Conservation (phyloP, 2,797 vertebrate genomes). For the Poeciliopsis infans region DNA sequence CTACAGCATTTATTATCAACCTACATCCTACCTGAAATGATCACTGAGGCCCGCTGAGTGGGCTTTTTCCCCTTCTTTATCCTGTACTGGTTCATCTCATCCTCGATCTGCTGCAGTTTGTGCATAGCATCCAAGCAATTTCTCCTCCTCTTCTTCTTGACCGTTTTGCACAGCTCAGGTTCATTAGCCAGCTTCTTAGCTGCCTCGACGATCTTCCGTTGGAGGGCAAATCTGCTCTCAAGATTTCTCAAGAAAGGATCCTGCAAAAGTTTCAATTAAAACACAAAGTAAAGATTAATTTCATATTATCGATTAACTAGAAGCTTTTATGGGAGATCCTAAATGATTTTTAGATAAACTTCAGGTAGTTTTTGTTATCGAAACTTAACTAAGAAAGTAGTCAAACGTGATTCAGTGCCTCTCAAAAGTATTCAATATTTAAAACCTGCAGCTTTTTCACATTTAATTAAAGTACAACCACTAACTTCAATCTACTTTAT, state of each 20-base stretch:
- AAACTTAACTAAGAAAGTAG: neutral
- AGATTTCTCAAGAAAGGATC: constrained; percentile 92
- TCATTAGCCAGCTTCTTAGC: constrained; percentile 93
- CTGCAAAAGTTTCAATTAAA: constrained; percentile 66
- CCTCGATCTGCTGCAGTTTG: constrained; percentile 94
- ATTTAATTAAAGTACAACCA: neutral
- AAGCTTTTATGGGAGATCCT: neutral
- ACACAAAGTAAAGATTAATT: neutral
- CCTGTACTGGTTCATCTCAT: constrained; percentile 93
- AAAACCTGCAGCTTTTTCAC: neutral
- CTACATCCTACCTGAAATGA: constrained; percentile 83
- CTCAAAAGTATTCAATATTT: neutral
- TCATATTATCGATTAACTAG: no score
- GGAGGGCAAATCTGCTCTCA: constrained; percentile 95
- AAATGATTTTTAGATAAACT: neutral
- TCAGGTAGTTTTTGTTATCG: neutral
- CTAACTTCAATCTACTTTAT: neutral
- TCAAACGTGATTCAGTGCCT: neutral
- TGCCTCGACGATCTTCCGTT: constrained; percentile 95
- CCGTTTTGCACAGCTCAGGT: constrained; percentile 90
- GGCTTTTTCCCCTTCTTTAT: constrained; percentile 93
- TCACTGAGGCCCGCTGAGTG: constrained; percentile 87
- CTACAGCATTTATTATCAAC: neutral
- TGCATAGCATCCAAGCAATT: constrained; percentile 92
- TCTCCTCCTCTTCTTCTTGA: constrained; percentile 94